Base-by-base conservation (phyloP, 30 jellyfish, hydroid and myxozoan genomes). In the Chironex yamaguchii region DNA sequence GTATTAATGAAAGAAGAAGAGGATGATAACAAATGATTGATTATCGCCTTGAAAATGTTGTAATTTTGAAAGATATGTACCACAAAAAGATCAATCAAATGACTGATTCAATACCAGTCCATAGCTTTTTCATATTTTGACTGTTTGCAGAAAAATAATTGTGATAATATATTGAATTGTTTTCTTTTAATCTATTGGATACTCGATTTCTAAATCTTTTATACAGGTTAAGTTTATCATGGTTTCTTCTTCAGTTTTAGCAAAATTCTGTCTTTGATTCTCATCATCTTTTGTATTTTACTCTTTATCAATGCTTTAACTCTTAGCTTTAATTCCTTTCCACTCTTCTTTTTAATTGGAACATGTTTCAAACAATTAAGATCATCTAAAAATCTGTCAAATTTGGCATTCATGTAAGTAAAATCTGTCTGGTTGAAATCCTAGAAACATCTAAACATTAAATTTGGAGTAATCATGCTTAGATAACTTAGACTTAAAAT, bases 111-210 rank as follows among this genome's bases (percentile, higher is more conserved):
- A 71, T 33, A 0, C 71, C 69, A 0, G 26, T 1, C 85, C 85
- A 71, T 20, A 71, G 27, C 0, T 9, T 17, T n/a, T 71, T 71
- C 85, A 35, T 71, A 29, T 71, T 71, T n/a, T 71, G 36, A 20
- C 85, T 71, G 42, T 71, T 71, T 0, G 36, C 27, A 14, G 36
- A 1, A 34, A 71, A 71, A 17, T 71, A 71, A 26, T 71, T 71
- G 2, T 71, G 42, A 14, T 20, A 36, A 29, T 71, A 71, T 0
- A 23, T 34, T 1, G 48, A 11, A 36, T 42, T 17, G 17, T 27
- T 0, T 2, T 23, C 0, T 72, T 42, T 72, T 48, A 72, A 1
- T 36, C 27, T 52, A 72, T 35, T 42, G 52, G 85, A 0, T 1
- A 42, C 85, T 3, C 85, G 6, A 3, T 62, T 62, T 62, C 75